These are phyloP conservation scores for Mormyrus iriodes DNA, from an alignment of 2,113 vertebrate genomes.

Conservation along the genomic window DNA sequence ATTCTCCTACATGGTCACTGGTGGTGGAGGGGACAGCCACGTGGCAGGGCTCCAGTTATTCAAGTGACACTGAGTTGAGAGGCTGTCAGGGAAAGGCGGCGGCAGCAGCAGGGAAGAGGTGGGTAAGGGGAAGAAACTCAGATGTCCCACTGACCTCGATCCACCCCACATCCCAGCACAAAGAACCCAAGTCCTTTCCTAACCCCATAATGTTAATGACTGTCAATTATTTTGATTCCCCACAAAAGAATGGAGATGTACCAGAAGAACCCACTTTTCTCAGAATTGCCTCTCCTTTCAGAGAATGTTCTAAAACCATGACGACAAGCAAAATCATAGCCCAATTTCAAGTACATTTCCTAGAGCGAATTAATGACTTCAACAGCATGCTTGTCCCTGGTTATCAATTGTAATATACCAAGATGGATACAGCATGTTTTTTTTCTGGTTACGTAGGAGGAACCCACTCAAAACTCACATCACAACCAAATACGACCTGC, in stretches of 20 bases:
- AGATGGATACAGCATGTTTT: background rate
- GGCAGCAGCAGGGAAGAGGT: background rate
- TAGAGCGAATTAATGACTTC: background rate
- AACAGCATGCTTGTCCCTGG: background rate
- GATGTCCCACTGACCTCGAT: background rate
- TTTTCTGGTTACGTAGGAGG: background rate
- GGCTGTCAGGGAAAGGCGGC: background rate
- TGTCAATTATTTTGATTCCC: background rate
- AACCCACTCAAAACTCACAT: background rate
- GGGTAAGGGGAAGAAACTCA: background rate
- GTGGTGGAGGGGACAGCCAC: background rate
- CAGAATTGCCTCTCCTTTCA: background rate
- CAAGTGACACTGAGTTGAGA: background rate
- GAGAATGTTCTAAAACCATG: background rate
- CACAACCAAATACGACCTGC: background rate
- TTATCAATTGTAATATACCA: background rate
- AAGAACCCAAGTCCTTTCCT: background rate
- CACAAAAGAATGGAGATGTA: background rate
- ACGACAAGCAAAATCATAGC: background rate
- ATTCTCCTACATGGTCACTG: background rate
- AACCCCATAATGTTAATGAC: background rate
- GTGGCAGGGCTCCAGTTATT: background rate
- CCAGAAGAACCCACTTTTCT: background rate
- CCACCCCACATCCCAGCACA: background rate
- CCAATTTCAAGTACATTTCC: background rate